Conservation (phyloP, 2,888 invertebrate genomes). For the Acronicta psi region DNA sequence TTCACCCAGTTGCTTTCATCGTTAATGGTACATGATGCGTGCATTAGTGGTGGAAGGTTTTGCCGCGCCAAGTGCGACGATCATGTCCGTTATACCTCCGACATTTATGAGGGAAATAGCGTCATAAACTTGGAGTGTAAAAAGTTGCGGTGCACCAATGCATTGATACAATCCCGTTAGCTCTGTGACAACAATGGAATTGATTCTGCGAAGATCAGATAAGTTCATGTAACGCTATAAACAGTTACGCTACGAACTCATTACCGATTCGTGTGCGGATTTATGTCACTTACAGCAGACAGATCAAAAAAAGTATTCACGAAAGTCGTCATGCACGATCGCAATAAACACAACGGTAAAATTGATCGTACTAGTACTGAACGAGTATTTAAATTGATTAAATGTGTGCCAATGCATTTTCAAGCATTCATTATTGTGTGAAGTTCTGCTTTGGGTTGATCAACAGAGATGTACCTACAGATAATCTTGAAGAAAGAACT, state of each 20-base stretch:
- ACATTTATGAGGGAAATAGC: constrained; percentile 52
- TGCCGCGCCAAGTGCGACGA: constrained; percentile 47
- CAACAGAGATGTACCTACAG: background rate
- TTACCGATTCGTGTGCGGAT: constrained; percentile 49
- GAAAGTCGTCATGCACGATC: constrained; percentile 48
- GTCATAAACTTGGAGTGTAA: constrained; percentile 54
- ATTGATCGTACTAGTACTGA: constrained; percentile 44
- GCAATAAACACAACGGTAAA: constrained; percentile 56
- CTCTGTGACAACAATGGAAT: constrained; percentile 55
- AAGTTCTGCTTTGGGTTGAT: constrained; percentile 9
- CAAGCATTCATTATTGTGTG: constrained; percentile 26
- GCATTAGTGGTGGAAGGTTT: constrained; percentile 64
- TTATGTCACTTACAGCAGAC: constrained; percentile 49
- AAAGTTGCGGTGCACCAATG: constrained; percentile 53
- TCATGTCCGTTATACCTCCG: constrained; percentile 57
- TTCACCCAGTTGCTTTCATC: constrained; percentile 57
- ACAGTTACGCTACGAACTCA: constrained; percentile 40
- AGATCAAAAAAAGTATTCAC: constrained; percentile 44
- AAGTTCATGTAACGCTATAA: constrained; percentile 39
- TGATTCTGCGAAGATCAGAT: constrained; percentile 48
- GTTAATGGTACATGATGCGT: constrained; percentile 62
- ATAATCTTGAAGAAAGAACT: background rate
- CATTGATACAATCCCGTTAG: constrained; percentile 56
- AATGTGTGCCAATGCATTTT: constrained; percentile 48
- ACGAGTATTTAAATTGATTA: constrained; percentile 44